phyloP scores from a whole-genome alignment of 37 sponge, comb jelly and placozoan species.

The Bolinopsis microptera region DNA sequence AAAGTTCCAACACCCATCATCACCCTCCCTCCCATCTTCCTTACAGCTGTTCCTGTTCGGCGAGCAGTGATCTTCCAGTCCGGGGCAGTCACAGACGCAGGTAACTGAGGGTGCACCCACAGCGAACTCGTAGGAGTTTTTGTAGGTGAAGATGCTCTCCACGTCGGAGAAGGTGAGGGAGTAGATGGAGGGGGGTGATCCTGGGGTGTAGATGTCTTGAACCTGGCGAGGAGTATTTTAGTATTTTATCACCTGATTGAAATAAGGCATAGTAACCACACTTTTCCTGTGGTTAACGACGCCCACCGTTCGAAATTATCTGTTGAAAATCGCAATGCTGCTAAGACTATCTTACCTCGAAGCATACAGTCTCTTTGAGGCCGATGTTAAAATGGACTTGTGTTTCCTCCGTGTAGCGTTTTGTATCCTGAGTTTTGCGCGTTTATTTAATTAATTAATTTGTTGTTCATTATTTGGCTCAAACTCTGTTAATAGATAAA shows the following conservation, averaged over 20 bases:
- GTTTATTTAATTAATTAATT: too few relatives aligned
- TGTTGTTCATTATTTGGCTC: too few relatives aligned
- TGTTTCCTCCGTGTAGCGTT: background rate
- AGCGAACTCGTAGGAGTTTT: conserved; percentile 56
- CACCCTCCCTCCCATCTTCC: conserved; percentile 38
- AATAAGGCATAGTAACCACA: too few relatives aligned
- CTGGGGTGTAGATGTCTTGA: background rate
- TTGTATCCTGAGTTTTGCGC: conserved; percentile 6
- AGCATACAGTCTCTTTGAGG: conserved; percentile 35
- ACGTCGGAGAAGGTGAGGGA: conserved; percentile 17
- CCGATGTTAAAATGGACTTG: conserved; percentile 13
- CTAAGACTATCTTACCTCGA: background rate
- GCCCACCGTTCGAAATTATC: too few relatives aligned
- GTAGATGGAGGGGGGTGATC: conserved; percentile 13
- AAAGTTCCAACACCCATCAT: conserved; percentile 34
- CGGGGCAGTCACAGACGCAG: conserved; percentile 57
- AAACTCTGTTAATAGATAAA: too few relatives aligned
- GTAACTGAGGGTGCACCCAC: background rate
- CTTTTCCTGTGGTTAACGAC: too few relatives aligned
- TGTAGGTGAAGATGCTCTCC: conserved; percentile 61
- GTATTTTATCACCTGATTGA: too few relatives aligned
- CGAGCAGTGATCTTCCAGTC: conserved; percentile 60
- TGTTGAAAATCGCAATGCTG: too few relatives aligned
- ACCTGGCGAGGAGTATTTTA: too few relatives aligned
- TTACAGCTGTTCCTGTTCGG: conserved; percentile 31